Percentiles rank a stretch among this genome's conserved stretches.
phyloP scores from a whole-genome alignment of 1,140 invertebrate species.

The Plectrocnemia conspersa region DNA sequence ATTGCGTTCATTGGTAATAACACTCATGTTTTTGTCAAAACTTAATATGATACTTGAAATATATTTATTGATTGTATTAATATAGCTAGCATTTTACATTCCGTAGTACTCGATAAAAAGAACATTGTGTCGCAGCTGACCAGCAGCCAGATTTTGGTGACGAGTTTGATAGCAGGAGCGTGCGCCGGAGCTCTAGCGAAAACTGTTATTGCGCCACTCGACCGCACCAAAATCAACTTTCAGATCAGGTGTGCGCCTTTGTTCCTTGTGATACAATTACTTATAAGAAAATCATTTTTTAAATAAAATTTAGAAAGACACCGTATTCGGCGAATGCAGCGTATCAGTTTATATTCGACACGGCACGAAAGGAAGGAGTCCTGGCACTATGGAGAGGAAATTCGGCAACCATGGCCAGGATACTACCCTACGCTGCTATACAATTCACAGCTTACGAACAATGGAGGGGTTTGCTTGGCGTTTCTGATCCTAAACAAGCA shows the following conservation, averaged over 20 bases:
- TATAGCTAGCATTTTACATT: no score
- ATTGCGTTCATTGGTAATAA: no score
- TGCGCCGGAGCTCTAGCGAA: slow-evolving; percentile 92
- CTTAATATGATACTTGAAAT: no score
- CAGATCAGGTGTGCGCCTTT: slow-evolving; percentile 68
- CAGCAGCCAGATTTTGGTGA: slow-evolving; percentile 50
- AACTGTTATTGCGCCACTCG: slow-evolving; percentile 92
- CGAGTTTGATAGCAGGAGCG: slow-evolving; percentile 75
- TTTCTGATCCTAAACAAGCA: slow-evolving; percentile 59
- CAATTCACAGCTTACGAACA: slow-evolving; percentile 97
- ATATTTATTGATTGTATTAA: no score
- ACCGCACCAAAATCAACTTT: slow-evolving; percentile 98
- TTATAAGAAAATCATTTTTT: no score
- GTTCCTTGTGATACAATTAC: not conserved
- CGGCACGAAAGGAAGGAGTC: slow-evolving; percentile 70
- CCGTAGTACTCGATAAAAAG: no score
- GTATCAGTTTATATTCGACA: slow-evolving; percentile 67
- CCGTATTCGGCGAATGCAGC: slow-evolving; percentile 78
- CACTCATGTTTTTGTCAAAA: no score
- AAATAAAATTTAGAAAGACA: slow-evolving; percentile 53
- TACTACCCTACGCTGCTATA: slow-evolving; percentile 94
- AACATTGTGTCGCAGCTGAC: slow-evolving; percentile 6
- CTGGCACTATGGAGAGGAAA: slow-evolving; percentile 92
- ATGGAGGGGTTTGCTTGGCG: slow-evolving; percentile 77
- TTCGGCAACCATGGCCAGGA: slow-evolving; percentile 94